Evolutionary conservation across 2,113 vertebrate genomes (phyloP).

Genomic region (Haemorhous mexicanus): DNA sequence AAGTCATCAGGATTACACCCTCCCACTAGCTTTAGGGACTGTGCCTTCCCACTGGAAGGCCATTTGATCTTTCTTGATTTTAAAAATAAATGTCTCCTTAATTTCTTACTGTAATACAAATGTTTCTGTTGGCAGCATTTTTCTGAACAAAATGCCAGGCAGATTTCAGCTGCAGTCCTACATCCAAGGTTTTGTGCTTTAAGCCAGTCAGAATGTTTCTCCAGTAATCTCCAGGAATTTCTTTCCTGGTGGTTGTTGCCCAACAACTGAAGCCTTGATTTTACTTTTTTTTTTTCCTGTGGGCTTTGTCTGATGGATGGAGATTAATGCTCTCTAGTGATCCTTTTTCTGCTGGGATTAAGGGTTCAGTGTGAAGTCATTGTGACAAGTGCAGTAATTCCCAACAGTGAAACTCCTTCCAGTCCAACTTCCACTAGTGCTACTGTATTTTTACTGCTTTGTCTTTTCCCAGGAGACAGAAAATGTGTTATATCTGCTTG

Average conservation of each 20-base stretch:
- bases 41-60: neutral
- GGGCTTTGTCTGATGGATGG: neutral
- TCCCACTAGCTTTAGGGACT: neutral
- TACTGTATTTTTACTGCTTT: neutral
- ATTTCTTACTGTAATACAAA: neutral
- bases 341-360: neutral
- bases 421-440: neutral
- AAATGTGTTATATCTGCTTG: neutral
- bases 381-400: neutral
- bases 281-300: neutral
- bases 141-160: neutral
- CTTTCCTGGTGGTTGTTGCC: neutral
- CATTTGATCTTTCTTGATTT: neutral
- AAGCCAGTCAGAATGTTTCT: neutral
- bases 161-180: neutral
- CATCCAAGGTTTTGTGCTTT: neutral
- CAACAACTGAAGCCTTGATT: neutral
- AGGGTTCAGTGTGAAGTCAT: neutral
- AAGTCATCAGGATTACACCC: neutral
- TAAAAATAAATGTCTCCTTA: neutral
- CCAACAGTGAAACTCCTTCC: neutral
- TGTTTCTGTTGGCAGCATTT: constrained; percentile 6
- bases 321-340: neutral
- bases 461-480: neutral
- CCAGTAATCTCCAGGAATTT: neutral